Base-by-base conservation (phyloP, 1,140 invertebrate species). In the Nebria ingens region DNA sequence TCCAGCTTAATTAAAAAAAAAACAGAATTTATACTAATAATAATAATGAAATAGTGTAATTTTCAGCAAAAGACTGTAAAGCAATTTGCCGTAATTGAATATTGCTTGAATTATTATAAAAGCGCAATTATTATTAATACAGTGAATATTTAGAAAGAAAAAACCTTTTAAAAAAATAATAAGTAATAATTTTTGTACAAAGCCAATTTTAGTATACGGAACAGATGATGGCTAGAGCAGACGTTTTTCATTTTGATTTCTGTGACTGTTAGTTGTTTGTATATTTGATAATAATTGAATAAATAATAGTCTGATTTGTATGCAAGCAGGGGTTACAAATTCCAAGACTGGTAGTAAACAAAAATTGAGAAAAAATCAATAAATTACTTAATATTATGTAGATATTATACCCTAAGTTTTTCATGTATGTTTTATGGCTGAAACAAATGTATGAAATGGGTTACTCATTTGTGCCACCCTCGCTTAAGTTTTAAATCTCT, bases 151-250 rank as follows among this genome's bases (percentile, higher is more conserved):
- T n/a, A n/a, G n/a, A n/a, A n/a, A n/a, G n/a, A n/a, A n/a, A n/a
- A n/a, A n/a, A n/a, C n/a, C n/a, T 34, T 6, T 9, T 34, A n/a
- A 21, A 52, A 19, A 52, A 52, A 2, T 12, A 21, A 52, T 20
- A 25, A 52, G 51, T 52, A 45, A 45, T 45, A 45, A 45, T 45
- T 45, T 45, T 45, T 45, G 40, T 45, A 45, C 40, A 45, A 45
- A 45, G 40, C 40, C 40, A 45, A 45, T 45, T 11, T 45, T 45
- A 45, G 40, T 45, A 45, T 45, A 45, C 40, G 40, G 40, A 45
- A 11, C 15, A 11, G 15, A 45, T 45, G 15, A 11, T 6, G 15
- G 15, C 40, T 12, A 45, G 6, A 12, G 9, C 4, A 17, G 9
- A 45, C 15, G 15, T 17, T 4, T 45, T 11, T 45, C 4, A 29